Base-by-base conservation (phyloP, 53 echinoderm and acorn worm species). In the Antedon mediterranea region DNA sequence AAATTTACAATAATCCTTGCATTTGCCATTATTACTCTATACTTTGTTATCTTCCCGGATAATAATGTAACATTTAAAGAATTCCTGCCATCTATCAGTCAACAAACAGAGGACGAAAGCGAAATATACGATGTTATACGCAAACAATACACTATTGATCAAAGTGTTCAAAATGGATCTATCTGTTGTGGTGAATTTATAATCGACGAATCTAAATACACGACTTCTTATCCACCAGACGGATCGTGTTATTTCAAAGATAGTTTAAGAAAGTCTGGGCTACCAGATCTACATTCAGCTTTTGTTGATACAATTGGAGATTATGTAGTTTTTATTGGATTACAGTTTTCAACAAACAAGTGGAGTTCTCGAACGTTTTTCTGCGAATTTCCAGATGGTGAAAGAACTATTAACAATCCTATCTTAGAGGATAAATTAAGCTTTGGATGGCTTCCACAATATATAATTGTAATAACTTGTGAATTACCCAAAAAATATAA, bases 361-460 rank as follows among this genome's bases (percentile, higher is more conserved):
- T 82, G 82, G 82, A 74, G 79, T 81, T 43, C 0, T 41, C 44
- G 75, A 33, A 30, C 6, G 9, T 86, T 81, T 76, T 34, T 34
- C 9, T 82, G 81, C 28, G 82, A 78, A 20, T 86, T 73, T 78
- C 80, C 77, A 20, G 76, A 86, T 73, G 86, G 71, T 0, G 34
- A 78, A 33, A 33, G 15, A 4, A 82, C 73, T 8, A 29, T 28
- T 5, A 78, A 80, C 72, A 73, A 85, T 43, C 82, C 79, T 15
- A 74, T 90, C 30, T 72, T 90, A 5, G 82, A 88, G 32, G 90
- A 90, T 71, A 83, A 74, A 9, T 72, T 57, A 23, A 90, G 88
- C 30, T 82, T 88, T 43, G 90, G 90, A 28, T 82, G 74, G 34
- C 77, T 90, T 70, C 85, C 87, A 0, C 90, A 90, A 30, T 90